These are phyloP conservation scores for Ennomos fuscantarius DNA, from an alignment of 2,888 invertebrate species.

Conservation along the genomic window DNA sequence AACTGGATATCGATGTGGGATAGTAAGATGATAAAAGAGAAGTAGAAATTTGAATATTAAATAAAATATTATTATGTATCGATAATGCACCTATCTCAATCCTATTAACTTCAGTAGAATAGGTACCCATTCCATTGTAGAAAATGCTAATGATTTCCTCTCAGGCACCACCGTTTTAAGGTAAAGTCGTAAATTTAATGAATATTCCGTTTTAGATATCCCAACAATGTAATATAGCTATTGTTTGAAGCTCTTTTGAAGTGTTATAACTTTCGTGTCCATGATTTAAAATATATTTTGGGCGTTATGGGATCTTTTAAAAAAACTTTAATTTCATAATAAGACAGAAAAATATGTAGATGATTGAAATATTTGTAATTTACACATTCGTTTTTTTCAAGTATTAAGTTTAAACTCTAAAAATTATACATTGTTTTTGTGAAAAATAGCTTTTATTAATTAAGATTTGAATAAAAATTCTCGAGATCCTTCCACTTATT, in stretches of 20 bases:
- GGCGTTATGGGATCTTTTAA: constrained; percentile 5
- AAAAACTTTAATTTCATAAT: too few species aligned
- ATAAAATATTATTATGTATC: constrained; percentile 17
- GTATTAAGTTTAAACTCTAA: too few species aligned
- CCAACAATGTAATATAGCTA: constrained; percentile 39
- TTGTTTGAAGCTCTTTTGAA: constrained; percentile 35
- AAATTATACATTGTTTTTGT: too few species aligned
- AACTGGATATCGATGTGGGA: too few species aligned
- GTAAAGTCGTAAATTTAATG: constrained; percentile 62
- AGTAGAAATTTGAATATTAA: too few species aligned
- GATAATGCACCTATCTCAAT: constrained; percentile 41
- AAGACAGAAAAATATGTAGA: too few species aligned
- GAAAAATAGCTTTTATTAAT: too few species aligned
- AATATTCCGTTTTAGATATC: constrained; percentile 57
- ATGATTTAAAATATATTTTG: constrained; percentile 32
- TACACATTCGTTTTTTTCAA: too few species aligned
- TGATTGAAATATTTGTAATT: too few species aligned
- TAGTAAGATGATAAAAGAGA: too few species aligned
- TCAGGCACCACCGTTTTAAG: constrained; percentile 64
- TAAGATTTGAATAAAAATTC: too few species aligned
- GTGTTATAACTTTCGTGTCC: constrained; percentile 35
- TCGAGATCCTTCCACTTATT: too few species aligned
- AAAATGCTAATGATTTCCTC: constrained; percentile 80
- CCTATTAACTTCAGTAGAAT: constrained; percentile 54
- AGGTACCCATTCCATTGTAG: constrained; percentile 64